Conservation (phyloP, 2,113 vertebrate genomes). For the Indri indri region DNA sequence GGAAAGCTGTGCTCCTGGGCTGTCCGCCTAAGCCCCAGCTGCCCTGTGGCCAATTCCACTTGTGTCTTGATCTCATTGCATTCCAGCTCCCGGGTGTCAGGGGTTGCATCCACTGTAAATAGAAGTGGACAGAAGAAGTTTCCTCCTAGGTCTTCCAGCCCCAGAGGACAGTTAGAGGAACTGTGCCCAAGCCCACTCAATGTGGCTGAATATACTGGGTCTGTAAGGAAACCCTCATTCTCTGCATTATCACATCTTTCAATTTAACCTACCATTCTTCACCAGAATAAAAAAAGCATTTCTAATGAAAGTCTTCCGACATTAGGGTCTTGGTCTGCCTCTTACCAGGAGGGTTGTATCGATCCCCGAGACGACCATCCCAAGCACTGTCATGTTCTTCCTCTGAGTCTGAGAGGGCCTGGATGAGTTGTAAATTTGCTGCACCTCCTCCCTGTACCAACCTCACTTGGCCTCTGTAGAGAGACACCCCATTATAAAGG, state of each 20-base stretch:
- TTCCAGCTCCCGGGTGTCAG: slow-evolving; percentile 91
- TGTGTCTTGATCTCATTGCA: slow-evolving; percentile 92
- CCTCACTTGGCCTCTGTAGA: slow-evolving; percentile 91
- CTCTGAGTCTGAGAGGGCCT: slow-evolving; percentile 93
- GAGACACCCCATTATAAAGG: slow-evolving; percentile 61
- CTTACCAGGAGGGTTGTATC: slow-evolving; percentile 94
- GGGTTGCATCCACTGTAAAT: slow-evolving; percentile 88
- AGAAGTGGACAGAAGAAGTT: not conserved
- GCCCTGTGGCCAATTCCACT: slow-evolving; percentile 91
- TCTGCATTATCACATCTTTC: not conserved
- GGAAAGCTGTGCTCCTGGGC: slow-evolving; percentile 85
- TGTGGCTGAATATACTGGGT: not conserved
- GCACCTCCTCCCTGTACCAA: slow-evolving; percentile 93
- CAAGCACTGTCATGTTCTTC: slow-evolving; percentile 94
- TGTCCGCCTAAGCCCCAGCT: slow-evolving; percentile 74
- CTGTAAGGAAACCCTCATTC: not conserved
- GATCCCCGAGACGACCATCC: slow-evolving; percentile 92
- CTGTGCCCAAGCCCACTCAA: not conserved
- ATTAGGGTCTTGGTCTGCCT: not conserved
- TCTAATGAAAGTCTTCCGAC: not conserved
- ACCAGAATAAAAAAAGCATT: not conserved
- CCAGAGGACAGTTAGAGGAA: not conserved
- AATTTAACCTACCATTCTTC: not conserved
- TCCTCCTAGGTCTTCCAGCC: not conserved
- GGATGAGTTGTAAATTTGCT: slow-evolving; percentile 92